Conservation (phyloP, 2,113 vertebrate species). For the Epinephelus fuscoguttatus region DNA sequence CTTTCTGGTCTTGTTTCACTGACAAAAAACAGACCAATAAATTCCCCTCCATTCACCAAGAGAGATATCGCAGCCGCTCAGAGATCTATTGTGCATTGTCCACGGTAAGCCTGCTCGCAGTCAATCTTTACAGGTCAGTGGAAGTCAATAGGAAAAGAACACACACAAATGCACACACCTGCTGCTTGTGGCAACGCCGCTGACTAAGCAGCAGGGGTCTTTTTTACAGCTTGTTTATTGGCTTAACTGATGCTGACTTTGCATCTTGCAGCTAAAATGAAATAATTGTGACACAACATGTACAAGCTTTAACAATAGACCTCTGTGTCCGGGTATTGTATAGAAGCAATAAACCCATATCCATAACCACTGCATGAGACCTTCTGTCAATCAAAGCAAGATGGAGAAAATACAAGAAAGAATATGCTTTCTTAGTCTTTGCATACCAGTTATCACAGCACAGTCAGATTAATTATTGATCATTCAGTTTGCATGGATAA, state of each 20-base stretch:
- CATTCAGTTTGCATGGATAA: background rate
- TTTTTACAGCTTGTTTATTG: conserved; percentile 53
- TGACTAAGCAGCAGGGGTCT: conserved; percentile 36
- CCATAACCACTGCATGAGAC: background rate
- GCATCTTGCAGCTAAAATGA: conserved; percentile 44
- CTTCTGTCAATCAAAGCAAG: background rate
- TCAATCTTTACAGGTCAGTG: conserved; percentile 40
- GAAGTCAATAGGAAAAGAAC: conserved; percentile 40
- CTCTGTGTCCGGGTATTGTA: background rate
- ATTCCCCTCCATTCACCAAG: conserved; percentile 6
- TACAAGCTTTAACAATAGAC: conserved; percentile 32
- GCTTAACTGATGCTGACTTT: conserved; percentile 47
- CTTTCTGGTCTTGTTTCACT: conserved; percentile 8
- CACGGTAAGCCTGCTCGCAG: conserved; percentile 20
- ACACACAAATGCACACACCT: conserved; percentile 11
- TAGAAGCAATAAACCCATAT: background rate
- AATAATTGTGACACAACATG: conserved; percentile 40
- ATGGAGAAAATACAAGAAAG: background rate
- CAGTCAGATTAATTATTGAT: background rate
- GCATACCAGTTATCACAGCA: background rate
- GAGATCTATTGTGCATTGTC: conserved; percentile 40
- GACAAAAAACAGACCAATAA: conserved; percentile 1
- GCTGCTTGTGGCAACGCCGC: conserved; percentile 7
- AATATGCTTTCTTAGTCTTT: background rate
- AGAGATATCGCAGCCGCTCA: conserved; percentile 29